Percentiles rank a stretch among this genome's conserved stretches.
phyloP scores from a whole-genome alignment of 2,113 vertebrate species.

The Cairina moschata region DNA sequence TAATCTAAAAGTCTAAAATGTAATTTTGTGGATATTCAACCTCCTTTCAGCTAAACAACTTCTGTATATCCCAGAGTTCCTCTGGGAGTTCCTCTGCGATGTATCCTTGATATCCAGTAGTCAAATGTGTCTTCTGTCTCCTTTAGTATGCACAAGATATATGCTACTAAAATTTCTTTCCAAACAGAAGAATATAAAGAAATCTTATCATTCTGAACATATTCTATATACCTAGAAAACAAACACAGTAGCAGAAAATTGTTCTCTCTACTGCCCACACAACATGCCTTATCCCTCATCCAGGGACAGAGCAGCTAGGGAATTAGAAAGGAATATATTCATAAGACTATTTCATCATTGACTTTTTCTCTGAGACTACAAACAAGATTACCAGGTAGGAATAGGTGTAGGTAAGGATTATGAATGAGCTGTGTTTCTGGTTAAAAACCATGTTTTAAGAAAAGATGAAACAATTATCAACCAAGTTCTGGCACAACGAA shows the following conservation, averaged over 20 bases:
- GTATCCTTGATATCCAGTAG: background rate
- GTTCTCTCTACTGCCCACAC: background rate
- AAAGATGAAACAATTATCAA: background rate
- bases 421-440: background rate
- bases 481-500: background rate
- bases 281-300: background rate
- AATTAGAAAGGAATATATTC: background rate
- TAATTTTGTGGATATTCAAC: background rate
- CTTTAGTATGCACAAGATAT: background rate
- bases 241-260: background rate
- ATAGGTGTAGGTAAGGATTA: background rate
- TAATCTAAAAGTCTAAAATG: background rate
- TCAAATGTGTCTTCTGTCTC: background rate
- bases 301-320: background rate
- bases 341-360: background rate
- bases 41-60: background rate
- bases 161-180: background rate
- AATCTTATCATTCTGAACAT: background rate
- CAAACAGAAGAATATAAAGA: background rate
- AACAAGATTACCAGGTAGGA: background rate
- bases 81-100: background rate
- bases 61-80: background rate
- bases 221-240: background rate
- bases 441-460: background rate
- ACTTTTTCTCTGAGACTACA: slow-evolving; percentile 5